A percentile compares a stretch with the other conserved stretches of the same genome.
Evolutionary conservation across 2,113 vertebrate species (phyloP).

Genomic region (Amia ocellicauda): DNA sequence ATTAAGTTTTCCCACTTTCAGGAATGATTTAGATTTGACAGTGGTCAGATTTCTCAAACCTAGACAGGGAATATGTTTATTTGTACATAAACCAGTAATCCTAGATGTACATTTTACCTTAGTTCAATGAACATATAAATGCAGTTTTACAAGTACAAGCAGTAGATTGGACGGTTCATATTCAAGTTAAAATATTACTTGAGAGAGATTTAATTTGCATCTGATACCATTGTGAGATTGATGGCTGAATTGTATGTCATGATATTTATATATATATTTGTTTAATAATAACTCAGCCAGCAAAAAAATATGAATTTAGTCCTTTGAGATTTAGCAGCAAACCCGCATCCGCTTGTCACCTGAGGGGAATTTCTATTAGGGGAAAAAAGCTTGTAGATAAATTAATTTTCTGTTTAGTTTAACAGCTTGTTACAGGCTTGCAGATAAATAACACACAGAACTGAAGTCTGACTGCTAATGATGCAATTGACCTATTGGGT

Average conservation of each 20-base stretch:
- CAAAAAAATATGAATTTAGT: conserved; percentile 32
- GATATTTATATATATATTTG: conserved; percentile 36
- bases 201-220: no score
- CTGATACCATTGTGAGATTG: conserved; percentile 41
- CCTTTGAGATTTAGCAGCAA: conserved; percentile 39
- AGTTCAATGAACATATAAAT: no score
- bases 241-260: conserved; percentile 26
- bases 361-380: conserved; percentile 56
- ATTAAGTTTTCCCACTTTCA: no score
- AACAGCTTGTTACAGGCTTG: conserved; percentile 65
- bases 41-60: no score
- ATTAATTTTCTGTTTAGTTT: conserved; percentile 76
- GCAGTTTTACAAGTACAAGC: no score
- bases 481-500: conserved; percentile 68
- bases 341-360: conserved; percentile 56
- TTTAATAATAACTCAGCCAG: conserved; percentile 38
- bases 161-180: no score
- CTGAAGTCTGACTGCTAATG: conserved; percentile 71
- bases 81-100: no score
- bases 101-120: no score
- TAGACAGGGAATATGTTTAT: no score
- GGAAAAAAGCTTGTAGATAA: conserved; percentile 65
- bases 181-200: no score
- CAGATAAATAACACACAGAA: conserved; percentile 56
- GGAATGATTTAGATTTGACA: no score